A percentile compares a stretch with the other conserved stretches of the same genome.
Conservation (phyloP, 2,888 invertebrate species). For the Ceramica pisi region DNA sequence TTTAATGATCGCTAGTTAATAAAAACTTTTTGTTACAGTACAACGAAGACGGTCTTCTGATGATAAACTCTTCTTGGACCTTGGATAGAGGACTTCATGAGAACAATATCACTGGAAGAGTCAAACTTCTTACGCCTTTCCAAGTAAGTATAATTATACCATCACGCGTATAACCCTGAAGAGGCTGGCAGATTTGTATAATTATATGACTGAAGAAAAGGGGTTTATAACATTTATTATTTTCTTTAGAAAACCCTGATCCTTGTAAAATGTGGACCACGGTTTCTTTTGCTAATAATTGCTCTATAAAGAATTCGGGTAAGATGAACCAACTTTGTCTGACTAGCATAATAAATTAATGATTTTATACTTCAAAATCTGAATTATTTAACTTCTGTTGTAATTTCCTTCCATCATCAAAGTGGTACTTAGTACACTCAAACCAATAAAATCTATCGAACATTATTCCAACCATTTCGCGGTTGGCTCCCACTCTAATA, state of each 20-base stretch:
- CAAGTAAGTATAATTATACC: constrained; percentile 72
- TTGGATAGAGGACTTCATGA: constrained; percentile 89
- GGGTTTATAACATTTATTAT: background rate
- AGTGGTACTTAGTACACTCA: too few relatives aligned
- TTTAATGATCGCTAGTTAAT: background rate
- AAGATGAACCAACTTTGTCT: too few relatives aligned
- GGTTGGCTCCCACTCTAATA: too few relatives aligned
- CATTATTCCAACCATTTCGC: too few relatives aligned
- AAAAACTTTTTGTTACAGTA: constrained; percentile 85
- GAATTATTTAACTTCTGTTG: too few relatives aligned
- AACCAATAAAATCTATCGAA: background rate
- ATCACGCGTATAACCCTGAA: background rate
- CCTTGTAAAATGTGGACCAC: background rate
- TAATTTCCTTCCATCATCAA: too few relatives aligned
- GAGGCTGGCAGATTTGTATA: too few relatives aligned
- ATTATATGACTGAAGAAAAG: background rate
- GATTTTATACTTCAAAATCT: too few relatives aligned
- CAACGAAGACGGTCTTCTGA: constrained; percentile 92
- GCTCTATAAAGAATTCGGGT: too few relatives aligned
- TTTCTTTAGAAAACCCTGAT: background rate
- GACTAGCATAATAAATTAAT: too few relatives aligned
- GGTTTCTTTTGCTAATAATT: too few relatives aligned
- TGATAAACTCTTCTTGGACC: constrained; percentile 93
- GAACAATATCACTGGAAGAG: constrained; percentile 92
- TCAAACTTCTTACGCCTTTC: constrained; percentile 93